phyloP scores from a whole-genome alignment of 2,888 invertebrate species.

The Scaptomyza polygonia region DNA sequence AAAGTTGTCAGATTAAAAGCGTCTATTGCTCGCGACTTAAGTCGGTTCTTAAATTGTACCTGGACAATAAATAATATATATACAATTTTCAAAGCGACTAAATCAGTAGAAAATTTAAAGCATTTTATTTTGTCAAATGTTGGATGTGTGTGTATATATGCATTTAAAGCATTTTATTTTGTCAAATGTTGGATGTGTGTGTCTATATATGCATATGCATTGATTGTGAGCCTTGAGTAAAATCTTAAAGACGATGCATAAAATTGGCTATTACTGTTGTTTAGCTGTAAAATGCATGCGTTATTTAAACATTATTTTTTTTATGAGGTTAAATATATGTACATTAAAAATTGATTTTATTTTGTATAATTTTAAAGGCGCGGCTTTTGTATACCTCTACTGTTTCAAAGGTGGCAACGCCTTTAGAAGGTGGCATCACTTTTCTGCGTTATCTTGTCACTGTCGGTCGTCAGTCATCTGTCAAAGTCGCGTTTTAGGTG shows the following conservation, averaged over 20 bases:
- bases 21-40: constrained; percentile 24
- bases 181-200: constrained; percentile 9
- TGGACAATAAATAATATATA: constrained; percentile 64
- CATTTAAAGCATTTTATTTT: constrained; percentile 21
- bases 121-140: constrained; percentile 20
- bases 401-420: constrained; percentile 24
- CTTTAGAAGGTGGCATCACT: constrained; percentile 5
- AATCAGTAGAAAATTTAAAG: constrained; percentile 15
- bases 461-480: constrained; percentile 39
- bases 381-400: neutral
- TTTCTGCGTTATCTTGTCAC: neutral
- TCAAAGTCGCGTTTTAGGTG: constrained; percentile 49
- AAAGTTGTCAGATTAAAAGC: constrained; percentile 36
- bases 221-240: no score
- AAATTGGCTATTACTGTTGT: neutral
- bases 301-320: neutral
- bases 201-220: no score
- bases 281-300: neutral
- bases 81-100: constrained; percentile 22
- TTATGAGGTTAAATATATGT: neutral
- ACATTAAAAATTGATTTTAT: neutral
- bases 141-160: no score
- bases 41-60: constrained; percentile 39
- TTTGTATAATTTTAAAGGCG: constrained; percentile 5
- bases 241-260: constrained; percentile 3